Percentiles rank a stretch among this genome's conserved stretches.
Conservation (phyloP, 2,888 invertebrate species). For the Epistrophella euchroma region DNA sequence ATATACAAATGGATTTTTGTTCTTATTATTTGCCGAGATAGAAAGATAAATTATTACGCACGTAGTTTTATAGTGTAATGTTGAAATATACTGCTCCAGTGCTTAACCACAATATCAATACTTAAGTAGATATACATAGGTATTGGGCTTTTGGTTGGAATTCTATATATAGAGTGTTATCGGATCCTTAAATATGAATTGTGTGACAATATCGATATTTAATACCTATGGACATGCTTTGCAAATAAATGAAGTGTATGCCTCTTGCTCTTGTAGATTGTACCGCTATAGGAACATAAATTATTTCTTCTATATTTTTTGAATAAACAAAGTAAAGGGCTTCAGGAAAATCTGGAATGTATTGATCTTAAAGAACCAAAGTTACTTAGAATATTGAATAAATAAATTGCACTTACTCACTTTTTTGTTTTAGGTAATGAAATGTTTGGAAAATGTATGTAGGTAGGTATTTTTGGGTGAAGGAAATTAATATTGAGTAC, state of each 20-base stretch:
- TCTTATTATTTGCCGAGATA: constrained; percentile 48
- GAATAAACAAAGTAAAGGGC: not conserved
- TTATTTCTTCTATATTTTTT: not conserved
- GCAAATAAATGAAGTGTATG: constrained; percentile 24
- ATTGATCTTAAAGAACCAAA: not conserved
- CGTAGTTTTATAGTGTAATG: constrained; percentile 38
- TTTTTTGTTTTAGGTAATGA: too few relatives aligned
- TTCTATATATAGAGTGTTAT: constrained; percentile 8
- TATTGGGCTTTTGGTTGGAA: not conserved
- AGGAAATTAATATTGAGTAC: not conserved
- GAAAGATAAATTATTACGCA: constrained; percentile 46
- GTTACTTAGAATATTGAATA: not conserved
- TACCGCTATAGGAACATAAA: not conserved
- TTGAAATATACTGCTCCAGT: constrained; percentile 10
- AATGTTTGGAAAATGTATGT: not conserved
- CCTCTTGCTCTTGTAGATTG: constrained; percentile 1
- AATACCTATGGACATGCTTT: constrained; percentile 33
- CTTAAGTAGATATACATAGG: too few relatives aligned
- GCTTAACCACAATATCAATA: not conserved
- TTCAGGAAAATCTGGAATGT: not conserved
- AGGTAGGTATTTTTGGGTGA: not conserved
- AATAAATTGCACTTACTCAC: not conserved
- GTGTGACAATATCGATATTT: constrained; percentile 37
- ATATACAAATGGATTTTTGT: constrained; percentile 41
- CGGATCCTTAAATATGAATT: constrained; percentile 49